Base-by-base conservation (phyloP, 2,888 invertebrate genomes). In the Clepsis dumicolana region DNA sequence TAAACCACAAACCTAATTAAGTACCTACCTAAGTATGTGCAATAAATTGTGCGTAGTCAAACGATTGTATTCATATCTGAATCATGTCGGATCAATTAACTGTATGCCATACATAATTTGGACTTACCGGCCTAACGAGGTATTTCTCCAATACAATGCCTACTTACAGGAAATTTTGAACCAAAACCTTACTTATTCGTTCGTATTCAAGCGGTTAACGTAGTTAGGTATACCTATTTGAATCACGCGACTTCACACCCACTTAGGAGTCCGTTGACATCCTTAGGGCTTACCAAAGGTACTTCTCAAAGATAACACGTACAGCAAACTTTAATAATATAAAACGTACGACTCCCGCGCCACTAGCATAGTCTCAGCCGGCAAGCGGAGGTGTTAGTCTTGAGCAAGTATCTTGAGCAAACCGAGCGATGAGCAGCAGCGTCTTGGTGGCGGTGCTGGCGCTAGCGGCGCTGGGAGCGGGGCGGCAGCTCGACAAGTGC, bases 401-500 rank as follows among this genome's bases (percentile, higher is more conserved):
- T 48, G 25, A 56, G 24, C 32, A 8, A 12, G 25, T n/a, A 1
- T 18, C 25, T n/a, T n/a, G n/a, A 52, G n/a, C 24, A 50, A 16
- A 14, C 10, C 2, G 21, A 48, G 29, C 27, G n/a, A 65, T 65
- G 65, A 35, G 18, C 18, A 59, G 24, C 18, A n/a, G n/a, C 24
- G 25, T 62, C 27, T 5, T 38, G 7, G 41, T 5, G 41, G n/a
- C 62, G 21, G 62, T 56, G n/a, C 27, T 62, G 54, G 54, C 61
- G 44, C 16, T 61, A 29, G 59, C 29, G 64, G 63, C 53, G 57
- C 16, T 44, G 64, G 64, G 52, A 8, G 41, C 53, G 12, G 64
- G 64, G 27, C 54, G 56, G 38, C 62, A 67, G 38, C 71, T 71
- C 63, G 68, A 65, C 52, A 66, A 70, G 64, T 76, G 76, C 70